phyloP scores from a whole-genome alignment of 2,113 vertebrate genomes.

The Syrmaticus mikado region DNA sequence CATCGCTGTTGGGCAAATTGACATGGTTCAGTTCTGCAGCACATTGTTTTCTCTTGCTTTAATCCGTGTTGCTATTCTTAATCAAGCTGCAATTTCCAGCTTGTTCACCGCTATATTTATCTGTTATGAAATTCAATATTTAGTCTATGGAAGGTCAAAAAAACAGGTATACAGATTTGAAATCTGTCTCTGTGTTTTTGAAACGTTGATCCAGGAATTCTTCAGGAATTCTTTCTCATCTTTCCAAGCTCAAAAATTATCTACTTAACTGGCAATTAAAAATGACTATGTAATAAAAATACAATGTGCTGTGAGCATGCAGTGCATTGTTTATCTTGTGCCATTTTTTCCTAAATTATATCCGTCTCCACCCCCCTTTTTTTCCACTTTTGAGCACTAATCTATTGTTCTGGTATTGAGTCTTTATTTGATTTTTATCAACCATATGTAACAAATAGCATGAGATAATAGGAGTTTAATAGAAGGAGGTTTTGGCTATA shows the following conservation, averaged over 20 bases:
- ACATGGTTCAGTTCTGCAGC: background rate
- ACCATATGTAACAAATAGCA: background rate
- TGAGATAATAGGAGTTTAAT: background rate
- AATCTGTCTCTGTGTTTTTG: background rate
- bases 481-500: background rate
- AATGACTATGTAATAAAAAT: rapidly evolving
- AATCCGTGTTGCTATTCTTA: background rate
- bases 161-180: background rate
- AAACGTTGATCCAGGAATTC: too few species aligned
- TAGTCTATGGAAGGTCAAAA: background rate
- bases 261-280: background rate
- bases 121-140: background rate
- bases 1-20: rapidly evolving
- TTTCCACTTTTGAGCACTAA: background rate
- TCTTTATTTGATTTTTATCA: background rate
- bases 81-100: background rate
- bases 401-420: background rate
- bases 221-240: background rate
- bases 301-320: background rate
- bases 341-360: background rate
- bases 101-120: background rate
- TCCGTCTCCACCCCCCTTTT: background rate
- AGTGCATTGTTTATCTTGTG: background rate
- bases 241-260: background rate
- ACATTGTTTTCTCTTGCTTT: background rate